Evolutionary conservation across 2,113 vertebrate genomes (phyloP).

Genomic region (rabbit (Oryctolagus cuniculus)): mOryCun1.1 NC_091443.1:31151501-31152000

Average conservation of each 20-base stretch:
- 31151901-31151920: conserved; percentile 10
- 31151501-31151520: not conserved
- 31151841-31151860: not conserved
- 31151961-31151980: not conserved
- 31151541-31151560: not conserved
- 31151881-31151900: not conserved
- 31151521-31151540: not conserved
- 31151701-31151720: not conserved
- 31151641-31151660: not conserved
- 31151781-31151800: not conserved
- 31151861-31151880: not conserved
- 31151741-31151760: not conserved
- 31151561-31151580: not conserved
- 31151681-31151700: not conserved
- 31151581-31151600: not conserved
- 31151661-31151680: conserved; percentile 16
- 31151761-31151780: not conserved
- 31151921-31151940: not conserved
- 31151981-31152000: not conserved
- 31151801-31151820: not conserved
- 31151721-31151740: not conserved
- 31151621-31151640: not conserved
- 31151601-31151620: not conserved
- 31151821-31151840: not conserved
- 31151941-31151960: not conserved